A percentile compares a stretch with the other conserved stretches of the same genome.
These are phyloP conservation scores for Talpa occidentalis DNA, from an alignment of 2,113 vertebrate species.

Conservation along the genomic window DNA sequence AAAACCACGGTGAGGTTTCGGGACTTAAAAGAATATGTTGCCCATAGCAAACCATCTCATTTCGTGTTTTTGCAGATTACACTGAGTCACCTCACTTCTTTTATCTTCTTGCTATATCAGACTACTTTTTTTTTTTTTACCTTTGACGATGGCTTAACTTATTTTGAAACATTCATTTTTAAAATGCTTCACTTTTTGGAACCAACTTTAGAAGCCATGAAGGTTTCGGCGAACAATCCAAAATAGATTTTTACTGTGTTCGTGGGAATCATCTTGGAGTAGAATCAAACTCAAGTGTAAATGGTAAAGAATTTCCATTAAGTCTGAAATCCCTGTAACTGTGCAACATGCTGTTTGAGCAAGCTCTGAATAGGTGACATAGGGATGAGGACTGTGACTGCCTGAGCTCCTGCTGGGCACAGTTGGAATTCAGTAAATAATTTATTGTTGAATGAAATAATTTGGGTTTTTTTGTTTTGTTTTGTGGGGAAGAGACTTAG, in stretches of 20 bases:
- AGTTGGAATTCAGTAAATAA: not conserved
- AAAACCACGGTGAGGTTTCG: not conserved
- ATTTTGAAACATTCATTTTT: slow-evolving; percentile 11
- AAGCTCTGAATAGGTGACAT: not conserved
- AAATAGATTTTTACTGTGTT: not conserved
- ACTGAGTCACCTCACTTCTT: not conserved
- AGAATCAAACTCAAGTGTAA: not conserved
- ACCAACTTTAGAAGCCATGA: not conserved
- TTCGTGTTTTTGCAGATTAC: slow-evolving; percentile 27
- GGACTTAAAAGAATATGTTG: not conserved
- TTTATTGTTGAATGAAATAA: slow-evolving; percentile 16
- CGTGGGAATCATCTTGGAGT: slow-evolving; percentile 1
- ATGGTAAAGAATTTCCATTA: not conserved
- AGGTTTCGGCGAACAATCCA: not conserved
- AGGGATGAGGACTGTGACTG: not conserved
- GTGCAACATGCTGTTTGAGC: not conserved
- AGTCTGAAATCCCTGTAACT: not conserved
- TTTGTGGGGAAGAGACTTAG: not conserved
- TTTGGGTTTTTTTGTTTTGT: too few relatives aligned
- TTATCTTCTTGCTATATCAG: not conserved
- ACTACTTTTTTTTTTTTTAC: not conserved
- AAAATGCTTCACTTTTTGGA: slow-evolving; percentile 13
- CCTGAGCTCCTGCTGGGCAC: not conserved
- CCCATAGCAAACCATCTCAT: not conserved
- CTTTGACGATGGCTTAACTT: not conserved